Conservation (phyloP, 2,113 vertebrate genomes). For the Anseranas semipalmata region DNA sequence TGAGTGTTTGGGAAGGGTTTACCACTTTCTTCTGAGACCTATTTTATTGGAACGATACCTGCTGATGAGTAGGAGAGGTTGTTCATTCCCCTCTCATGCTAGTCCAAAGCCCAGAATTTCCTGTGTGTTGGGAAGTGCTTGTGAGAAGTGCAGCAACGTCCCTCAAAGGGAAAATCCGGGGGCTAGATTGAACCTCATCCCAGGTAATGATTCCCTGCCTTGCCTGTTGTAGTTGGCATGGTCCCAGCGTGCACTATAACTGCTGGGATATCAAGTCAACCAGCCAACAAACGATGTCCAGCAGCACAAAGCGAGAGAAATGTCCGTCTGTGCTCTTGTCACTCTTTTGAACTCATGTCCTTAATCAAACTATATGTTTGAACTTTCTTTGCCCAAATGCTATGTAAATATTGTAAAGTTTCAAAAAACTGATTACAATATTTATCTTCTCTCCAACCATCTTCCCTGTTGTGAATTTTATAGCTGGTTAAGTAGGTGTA, state of each 20-base stretch:
- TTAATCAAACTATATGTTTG: not conserved
- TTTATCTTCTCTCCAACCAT: not conserved
- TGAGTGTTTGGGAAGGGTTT: not conserved
- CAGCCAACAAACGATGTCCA: accelerated
- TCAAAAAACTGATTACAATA: not conserved
- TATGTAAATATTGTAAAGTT: not conserved
- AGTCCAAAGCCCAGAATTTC: not conserved
- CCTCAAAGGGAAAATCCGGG: not conserved
- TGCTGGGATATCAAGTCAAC: not conserved
- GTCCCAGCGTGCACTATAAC: not conserved
- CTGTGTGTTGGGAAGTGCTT: not conserved
- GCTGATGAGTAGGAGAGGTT: not conserved
- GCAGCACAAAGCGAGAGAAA: not conserved
- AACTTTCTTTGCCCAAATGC: not conserved
- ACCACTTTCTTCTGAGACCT: not conserved
- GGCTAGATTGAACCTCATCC: not conserved
- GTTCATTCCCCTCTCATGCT: accelerated
- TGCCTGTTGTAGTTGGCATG: not conserved
- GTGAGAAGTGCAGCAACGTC: not conserved
- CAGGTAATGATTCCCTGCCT: not conserved
- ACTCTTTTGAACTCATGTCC: not conserved
- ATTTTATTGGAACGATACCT: not conserved
- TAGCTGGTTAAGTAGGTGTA: not conserved
- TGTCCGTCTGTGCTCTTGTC: not conserved
- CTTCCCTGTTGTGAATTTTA: not conserved